Evolutionary conservation across 2,797 vertebrate genomes (phyloP).

Genomic region (Ispidina picta): DNA sequence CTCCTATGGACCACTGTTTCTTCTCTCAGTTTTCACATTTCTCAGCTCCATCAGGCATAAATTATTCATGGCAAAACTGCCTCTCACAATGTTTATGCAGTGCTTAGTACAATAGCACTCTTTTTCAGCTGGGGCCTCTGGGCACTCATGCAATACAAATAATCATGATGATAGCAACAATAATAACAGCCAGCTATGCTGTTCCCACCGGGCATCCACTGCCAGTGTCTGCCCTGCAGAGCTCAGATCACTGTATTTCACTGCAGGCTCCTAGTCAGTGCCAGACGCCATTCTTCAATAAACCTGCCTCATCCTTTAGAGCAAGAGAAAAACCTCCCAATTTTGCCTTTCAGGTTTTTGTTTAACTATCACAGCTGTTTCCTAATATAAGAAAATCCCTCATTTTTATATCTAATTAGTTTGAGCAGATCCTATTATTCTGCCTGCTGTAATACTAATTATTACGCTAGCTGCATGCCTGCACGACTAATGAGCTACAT

Average conservation of each 20-base stretch:
- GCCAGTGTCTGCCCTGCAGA: neutral
- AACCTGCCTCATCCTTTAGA: neutral
- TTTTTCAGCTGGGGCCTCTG: constrained; percentile 24
- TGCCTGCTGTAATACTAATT: constrained; percentile 65
- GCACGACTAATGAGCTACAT: constrained; percentile 61
- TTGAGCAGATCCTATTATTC: constrained; percentile 42
- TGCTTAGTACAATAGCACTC: constrained; percentile 33
- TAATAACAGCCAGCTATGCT: constrained; percentile 23
- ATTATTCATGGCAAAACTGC: constrained; percentile 49
- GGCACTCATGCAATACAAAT: constrained; percentile 59
- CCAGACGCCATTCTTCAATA: neutral
- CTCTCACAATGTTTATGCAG: constrained; percentile 36
- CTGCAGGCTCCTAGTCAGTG: neutral
- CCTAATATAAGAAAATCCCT: constrained; percentile 48
- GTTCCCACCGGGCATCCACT: constrained; percentile 2
- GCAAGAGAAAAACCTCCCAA: neutral
- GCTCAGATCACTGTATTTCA: neutral
- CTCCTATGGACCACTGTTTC: neutral
- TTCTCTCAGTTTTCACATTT: constrained; percentile 24
- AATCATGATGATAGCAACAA: constrained; percentile 42
- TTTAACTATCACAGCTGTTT: constrained; percentile 46
- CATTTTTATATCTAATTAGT: constrained; percentile 58
- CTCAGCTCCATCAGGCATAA: constrained; percentile 20
- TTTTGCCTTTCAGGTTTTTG: neutral
- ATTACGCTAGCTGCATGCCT: constrained; percentile 47